Evolutionary conservation across 2,113 vertebrate genomes (phyloP).

Genomic region (Notarius lentiginosus): DNA sequence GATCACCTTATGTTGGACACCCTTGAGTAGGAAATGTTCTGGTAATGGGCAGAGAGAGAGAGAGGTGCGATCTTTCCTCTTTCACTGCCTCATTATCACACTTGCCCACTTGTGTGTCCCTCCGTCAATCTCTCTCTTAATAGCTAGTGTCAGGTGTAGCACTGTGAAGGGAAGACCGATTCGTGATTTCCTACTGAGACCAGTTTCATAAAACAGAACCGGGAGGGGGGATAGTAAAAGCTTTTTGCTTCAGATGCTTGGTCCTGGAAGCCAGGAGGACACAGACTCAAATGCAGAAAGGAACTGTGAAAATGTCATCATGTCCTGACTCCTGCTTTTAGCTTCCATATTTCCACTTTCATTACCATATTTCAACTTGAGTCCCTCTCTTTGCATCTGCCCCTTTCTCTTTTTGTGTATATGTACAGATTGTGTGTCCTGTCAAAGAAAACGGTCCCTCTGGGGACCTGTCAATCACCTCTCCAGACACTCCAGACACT

Average conservation of each 20-base stretch:
- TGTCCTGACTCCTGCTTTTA: background rate
- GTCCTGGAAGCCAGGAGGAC: too few species aligned
- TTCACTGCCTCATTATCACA: constrained; percentile 34
- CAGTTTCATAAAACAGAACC: constrained; percentile 24
- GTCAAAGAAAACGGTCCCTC: constrained; percentile 37
- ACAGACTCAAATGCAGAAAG: background rate
- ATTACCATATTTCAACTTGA: constrained; percentile 48
- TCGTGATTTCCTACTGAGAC: constrained; percentile 28
- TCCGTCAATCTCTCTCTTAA: constrained; percentile 32
- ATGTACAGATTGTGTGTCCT: constrained; percentile 17
- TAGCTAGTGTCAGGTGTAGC: constrained; percentile 36
- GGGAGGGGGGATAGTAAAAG: background rate
- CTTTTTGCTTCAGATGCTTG: background rate
- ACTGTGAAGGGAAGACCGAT: constrained; percentile 8
- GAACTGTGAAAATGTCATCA: constrained; percentile 33
- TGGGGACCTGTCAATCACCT: constrained; percentile 50
- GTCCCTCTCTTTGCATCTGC: constrained; percentile 13
- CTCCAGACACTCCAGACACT: constrained; percentile 26
- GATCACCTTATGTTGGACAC: background rate
- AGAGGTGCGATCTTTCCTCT: background rate
- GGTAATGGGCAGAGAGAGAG: background rate
- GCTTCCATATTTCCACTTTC: background rate
- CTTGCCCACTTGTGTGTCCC: constrained; percentile 17
- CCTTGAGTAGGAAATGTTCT: background rate
- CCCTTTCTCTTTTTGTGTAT: background rate